Evolutionary conservation across 2,797 vertebrate genomes (phyloP).

Genomic region (Peromyscus nudipes): DNA sequence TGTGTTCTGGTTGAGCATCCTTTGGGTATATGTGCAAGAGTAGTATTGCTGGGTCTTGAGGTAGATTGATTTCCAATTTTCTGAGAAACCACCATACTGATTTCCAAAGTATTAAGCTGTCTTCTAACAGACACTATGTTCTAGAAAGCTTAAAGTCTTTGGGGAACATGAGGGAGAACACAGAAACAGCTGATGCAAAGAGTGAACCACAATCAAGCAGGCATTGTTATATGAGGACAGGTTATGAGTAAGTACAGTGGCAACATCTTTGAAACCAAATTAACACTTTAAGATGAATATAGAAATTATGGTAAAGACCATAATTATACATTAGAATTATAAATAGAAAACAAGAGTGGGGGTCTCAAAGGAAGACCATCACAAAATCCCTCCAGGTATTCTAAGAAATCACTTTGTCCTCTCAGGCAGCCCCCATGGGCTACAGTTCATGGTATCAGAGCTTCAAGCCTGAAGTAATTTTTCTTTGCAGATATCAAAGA

Average conservation of each 20-base stretch:
- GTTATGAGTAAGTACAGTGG: not conserved
- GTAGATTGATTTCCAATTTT: too few species aligned
- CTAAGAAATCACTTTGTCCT: not conserved
- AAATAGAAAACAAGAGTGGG: not conserved
- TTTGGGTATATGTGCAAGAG: too few species aligned
- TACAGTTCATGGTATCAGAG: slow-evolving; percentile 49
- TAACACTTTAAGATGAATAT: not conserved
- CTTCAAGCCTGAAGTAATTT: slow-evolving; percentile 13
- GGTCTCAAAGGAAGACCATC: not conserved
- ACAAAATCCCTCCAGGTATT: not conserved
- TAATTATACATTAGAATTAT: not conserved
- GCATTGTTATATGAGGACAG: not conserved
- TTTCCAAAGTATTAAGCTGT: too few species aligned
- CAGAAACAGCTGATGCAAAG: too few species aligned
- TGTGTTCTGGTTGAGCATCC: too few species aligned
- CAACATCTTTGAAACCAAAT: not conserved
- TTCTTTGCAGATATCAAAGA: slow-evolving; percentile 51
- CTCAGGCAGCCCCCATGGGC: not conserved
- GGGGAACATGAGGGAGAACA: not conserved
- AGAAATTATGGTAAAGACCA: not conserved
- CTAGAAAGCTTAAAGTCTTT: not conserved
- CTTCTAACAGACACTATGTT: not conserved
- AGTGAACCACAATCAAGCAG: not conserved
- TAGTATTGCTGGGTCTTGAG: too few species aligned
- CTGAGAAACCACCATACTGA: too few species aligned